Evolutionary conservation across 2,888 invertebrate genomes (phyloP), one percentile per base, ranked within the genome.

Genomic region (Tetranychus piercei): DNA sequence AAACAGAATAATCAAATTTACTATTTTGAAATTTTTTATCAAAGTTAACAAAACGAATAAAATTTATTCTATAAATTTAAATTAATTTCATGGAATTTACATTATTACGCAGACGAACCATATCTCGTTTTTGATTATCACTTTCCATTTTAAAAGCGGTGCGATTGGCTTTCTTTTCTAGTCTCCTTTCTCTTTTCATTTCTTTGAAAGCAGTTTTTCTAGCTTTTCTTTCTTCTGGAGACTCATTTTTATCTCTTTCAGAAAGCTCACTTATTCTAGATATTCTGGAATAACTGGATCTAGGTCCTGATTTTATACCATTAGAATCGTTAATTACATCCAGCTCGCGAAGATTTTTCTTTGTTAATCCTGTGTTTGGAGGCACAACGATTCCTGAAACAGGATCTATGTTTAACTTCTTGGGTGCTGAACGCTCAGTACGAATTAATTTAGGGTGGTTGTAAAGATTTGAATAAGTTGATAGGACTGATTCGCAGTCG

Each of bases 401-500:
- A 6, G 73, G 67, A 64, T 74, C 69, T 18, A 77, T 75, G 18
- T 71, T 43, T 69, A 74, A 20, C 22, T 74, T 77, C 82, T 86
- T 87, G 0, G 88, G 87, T n/a, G 81, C 80, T 9, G n/a, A 20
- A 18, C 44, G 11, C 20, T 22, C 43, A 80, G 90, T 91, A 64
- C 78, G 78, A 74, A 94, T 93, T 34, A 92, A 80, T 81, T 90
- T 91, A 0, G 96, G 96, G 83, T 91, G 92, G 83, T 96, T 95
- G 82, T 92, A 93, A 74, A 90, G 85, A 81, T 89, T 95, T 8
- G 94, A 94, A 82, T 92, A 92, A 0, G 92, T 94, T 23, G 91
- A 90, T 6, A 94, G 84, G 78, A 94, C 89, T 75, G 91, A 91
- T 84, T 94, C 90, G 80, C 94, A 94, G 83, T 95, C 94, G 90